These are phyloP conservation scores for Epinephelus malabaricus DNA, from an alignment of 2,797 vertebrate genomes.

Conservation along the genomic window DNA sequence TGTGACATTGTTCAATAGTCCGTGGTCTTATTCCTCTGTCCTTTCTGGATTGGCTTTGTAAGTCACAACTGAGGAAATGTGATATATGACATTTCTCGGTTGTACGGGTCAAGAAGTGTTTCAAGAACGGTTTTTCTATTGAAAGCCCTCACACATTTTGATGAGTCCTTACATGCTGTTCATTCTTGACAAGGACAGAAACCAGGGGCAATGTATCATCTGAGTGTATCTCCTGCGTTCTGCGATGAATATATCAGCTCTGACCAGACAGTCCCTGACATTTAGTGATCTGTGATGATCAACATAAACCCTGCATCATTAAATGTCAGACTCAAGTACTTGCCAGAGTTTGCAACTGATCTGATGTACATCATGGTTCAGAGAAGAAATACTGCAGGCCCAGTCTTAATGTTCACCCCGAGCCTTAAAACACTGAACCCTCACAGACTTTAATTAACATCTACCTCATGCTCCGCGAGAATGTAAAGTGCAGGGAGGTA, in stretches of 20 bases:
- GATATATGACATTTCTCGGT: conserved; percentile 54
- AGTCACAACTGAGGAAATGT: conserved; percentile 27
- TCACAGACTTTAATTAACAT: conserved; percentile 34
- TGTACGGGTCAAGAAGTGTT: conserved; percentile 44
- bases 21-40: background rate
- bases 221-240: conserved; percentile 52
- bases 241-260: conserved; percentile 70
- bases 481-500: conserved; percentile 17
- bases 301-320: conserved; percentile 70
- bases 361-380: conserved; percentile 49
- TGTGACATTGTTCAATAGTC: conserved; percentile 3
- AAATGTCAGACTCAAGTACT: conserved; percentile 63
- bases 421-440: conserved; percentile 42
- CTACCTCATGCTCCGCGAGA: conserved; percentile 12
- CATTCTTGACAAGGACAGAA: conserved; percentile 51
- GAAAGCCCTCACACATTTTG: conserved; percentile 44
- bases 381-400: conserved; percentile 36
- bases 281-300: conserved; percentile 75
- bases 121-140: conserved; percentile 43
- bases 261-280: conserved; percentile 70
- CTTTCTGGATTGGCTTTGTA: conserved; percentile 14
- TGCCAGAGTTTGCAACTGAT: conserved; percentile 58
- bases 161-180: conserved; percentile 52
- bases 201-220: conserved; percentile 61
- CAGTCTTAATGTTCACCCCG: conserved; percentile 13